Base-by-base conservation (phyloP, 2,113 vertebrate genomes). In the Crotalus horridus region DNA sequence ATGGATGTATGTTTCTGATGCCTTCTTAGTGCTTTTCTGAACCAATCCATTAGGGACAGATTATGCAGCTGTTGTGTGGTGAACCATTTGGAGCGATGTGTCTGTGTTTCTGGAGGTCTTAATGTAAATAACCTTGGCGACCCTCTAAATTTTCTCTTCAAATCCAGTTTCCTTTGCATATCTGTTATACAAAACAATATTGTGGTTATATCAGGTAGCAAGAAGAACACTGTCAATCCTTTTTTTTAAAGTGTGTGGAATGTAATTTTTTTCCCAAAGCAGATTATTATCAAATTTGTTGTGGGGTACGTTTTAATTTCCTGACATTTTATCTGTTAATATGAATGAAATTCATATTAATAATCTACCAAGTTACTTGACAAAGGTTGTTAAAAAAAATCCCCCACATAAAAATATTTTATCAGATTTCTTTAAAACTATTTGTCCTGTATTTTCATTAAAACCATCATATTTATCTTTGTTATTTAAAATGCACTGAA, bases 41-140 rank as follows among this genome's bases (percentile, higher is more conserved):
- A 97, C 96, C 97, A 97, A 95, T 95, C 96, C 96, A 91, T 92
- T 1, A 1, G 96, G 97, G 96, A 92, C 93, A 96, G 97, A 97
- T 96, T 96, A 96, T 93, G 96, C 97, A 97, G 97, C 97, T 97
- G 96, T 97, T 97, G 97, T 97, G 96, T 97, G 98, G 97, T 97
- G 98, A 98, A 97, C 98, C 97, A 95, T 97, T 97, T 97, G 97
- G 96, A 97, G 97, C 98, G 97, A 97, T 95, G 94, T 97, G 97
- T 98, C 96, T 98, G 98, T 99, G 98, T 97, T 98, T 98, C 98
- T 97, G 96, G 98, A 97, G 98, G 98, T 98, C 98, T 98, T 95
- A 96, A 97, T 99, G 98, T 98, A 99, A 98, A 99, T 98, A 98
- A 97, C 97, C 98, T 97, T 95, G 97, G 97, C 91, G 97, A 98